phyloP scores from a whole-genome alignment of 2,888 invertebrate genomes.

The Drosophila vallismaia region DNA sequence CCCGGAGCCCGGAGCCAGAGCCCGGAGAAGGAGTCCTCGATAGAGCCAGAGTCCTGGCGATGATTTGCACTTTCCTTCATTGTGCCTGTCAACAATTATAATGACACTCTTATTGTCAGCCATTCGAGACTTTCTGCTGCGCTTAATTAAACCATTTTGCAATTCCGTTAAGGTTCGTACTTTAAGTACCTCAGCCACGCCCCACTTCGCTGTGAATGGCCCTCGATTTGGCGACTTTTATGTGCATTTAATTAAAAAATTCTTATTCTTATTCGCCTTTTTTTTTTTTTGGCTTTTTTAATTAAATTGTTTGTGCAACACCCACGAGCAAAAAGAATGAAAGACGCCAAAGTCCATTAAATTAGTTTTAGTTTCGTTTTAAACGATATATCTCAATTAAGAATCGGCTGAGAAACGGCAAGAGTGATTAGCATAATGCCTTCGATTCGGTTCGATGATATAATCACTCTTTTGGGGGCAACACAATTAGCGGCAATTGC shows the following conservation, averaged over 20 bases:
- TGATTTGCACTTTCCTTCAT: slow-evolving; percentile 56
- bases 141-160: slow-evolving; percentile 78
- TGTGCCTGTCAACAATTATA: slow-evolving; percentile 59
- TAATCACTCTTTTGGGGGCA: neutral
- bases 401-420: slow-evolving; percentile 7
- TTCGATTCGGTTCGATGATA: neutral
- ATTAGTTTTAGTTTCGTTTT: slow-evolving; percentile 28
- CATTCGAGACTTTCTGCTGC: slow-evolving; percentile 57
- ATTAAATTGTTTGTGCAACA: slow-evolving; percentile 61
- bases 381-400: slow-evolving; percentile 39
- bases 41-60: slow-evolving; percentile 22
- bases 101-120: slow-evolving; percentile 73
- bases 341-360: slow-evolving; percentile 23
- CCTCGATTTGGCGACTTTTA: slow-evolving; percentile 39
- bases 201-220: slow-evolving; percentile 22
- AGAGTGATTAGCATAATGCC: slow-evolving; percentile 32
- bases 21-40: too few species aligned
- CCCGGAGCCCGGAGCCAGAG: slow-evolving; percentile 8
- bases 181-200: slow-evolving; percentile 28
- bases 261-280: too few species aligned
- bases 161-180: slow-evolving; percentile 57
- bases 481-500: slow-evolving; percentile 26
- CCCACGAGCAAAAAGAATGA: slow-evolving; percentile 39
- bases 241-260: slow-evolving; percentile 63
- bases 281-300: slow-evolving; percentile 78